A percentile compares a stretch with the other conserved stretches of the same genome.
Conservation (phyloP, 1,140 invertebrate genomes). For the Eriocheir sinensis region DNA sequence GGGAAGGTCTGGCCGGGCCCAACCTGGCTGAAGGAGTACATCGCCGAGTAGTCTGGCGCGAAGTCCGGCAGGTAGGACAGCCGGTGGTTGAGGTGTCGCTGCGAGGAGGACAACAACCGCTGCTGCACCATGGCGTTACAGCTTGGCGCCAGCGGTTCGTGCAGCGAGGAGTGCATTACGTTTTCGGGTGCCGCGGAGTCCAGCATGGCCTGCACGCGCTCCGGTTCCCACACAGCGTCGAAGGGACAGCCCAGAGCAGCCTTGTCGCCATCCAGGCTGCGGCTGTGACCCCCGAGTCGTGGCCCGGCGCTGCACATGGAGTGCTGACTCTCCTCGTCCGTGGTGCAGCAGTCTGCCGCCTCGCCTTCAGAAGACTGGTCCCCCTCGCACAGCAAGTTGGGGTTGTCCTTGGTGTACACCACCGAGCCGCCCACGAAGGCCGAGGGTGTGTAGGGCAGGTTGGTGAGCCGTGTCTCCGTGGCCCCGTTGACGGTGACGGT, state of each 20-base stretch:
- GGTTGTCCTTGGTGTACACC: constrained; percentile 69
- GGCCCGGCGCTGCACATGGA: constrained; percentile 44
- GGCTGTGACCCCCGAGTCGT: constrained; percentile 48
- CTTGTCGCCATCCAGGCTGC: constrained; percentile 68
- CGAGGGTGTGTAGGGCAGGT: constrained; percentile 70
- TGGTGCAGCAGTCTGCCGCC: constrained; percentile 43
- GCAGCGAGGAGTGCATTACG: constrained; percentile 75
- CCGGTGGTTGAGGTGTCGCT: constrained; percentile 64
- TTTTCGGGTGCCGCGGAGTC: constrained; percentile 78
- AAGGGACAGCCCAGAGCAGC: constrained; percentile 50
- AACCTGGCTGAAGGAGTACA: constrained; percentile 65
- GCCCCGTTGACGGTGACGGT: constrained; percentile 72
- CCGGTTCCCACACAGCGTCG: constrained; percentile 72
- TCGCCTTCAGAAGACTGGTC: constrained; percentile 61
- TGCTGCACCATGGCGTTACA: constrained; percentile 60
- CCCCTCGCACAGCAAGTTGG: constrained; percentile 67
- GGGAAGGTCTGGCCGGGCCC: constrained; percentile 50
- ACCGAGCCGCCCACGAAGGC: constrained; percentile 73
- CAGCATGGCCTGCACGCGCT: constrained; percentile 75
- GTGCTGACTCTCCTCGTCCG: constrained; percentile 66
- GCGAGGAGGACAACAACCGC: constrained; percentile 52
- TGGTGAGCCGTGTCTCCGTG: constrained; percentile 58
- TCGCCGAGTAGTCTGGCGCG: constrained; percentile 74
- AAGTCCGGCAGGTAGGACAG: constrained; percentile 75
- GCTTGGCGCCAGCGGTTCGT: constrained; percentile 57